These are phyloP conservation scores for Lasioglossum oenotherae DNA, from an alignment of 2,888 invertebrate genomes.

Conservation along the genomic window DNA sequence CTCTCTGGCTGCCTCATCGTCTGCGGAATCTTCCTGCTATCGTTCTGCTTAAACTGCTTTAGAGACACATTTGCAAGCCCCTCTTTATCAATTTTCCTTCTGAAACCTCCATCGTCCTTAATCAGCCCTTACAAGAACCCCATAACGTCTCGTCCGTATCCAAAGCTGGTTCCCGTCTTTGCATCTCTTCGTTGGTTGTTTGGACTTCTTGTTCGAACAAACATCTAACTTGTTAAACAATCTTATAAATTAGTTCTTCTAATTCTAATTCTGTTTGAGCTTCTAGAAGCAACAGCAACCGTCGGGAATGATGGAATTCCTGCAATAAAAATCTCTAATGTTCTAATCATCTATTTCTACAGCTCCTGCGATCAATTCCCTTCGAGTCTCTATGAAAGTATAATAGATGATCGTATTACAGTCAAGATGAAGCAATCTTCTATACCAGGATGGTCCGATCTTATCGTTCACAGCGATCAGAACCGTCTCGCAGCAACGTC, in stretches of 20 bases:
- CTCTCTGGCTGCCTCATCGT: constrained; percentile 17
- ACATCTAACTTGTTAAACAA: neutral
- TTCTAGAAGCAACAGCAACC: too few species aligned
- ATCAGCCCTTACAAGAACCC: constrained; percentile 82
- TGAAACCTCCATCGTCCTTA: constrained; percentile 83
- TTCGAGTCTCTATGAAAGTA: too few species aligned
- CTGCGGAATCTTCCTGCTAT: constrained; percentile 32
- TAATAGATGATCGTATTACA: neutral
- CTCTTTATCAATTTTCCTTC: constrained; percentile 83
- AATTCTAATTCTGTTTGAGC: too few species aligned
- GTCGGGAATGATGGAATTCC: neutral
- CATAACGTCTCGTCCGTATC: constrained; percentile 74
- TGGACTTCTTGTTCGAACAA: neutral
- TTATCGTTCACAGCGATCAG: neutral
- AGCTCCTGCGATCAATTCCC: too few species aligned
- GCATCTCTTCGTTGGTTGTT: constrained; percentile 2
- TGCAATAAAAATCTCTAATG: too few species aligned
- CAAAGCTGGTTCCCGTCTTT: neutral
- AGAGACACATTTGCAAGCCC: constrained; percentile 71
- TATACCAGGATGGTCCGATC: neutral
- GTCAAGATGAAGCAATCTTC: neutral
- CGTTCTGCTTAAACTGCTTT: constrained; percentile 47
- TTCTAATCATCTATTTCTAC: too few species aligned
- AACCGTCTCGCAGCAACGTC: neutral
- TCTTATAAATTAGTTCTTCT: too few species aligned